Evolutionary conservation across 2,113 vertebrate genomes (phyloP).

Genomic region (Struthio camelus): DNA sequence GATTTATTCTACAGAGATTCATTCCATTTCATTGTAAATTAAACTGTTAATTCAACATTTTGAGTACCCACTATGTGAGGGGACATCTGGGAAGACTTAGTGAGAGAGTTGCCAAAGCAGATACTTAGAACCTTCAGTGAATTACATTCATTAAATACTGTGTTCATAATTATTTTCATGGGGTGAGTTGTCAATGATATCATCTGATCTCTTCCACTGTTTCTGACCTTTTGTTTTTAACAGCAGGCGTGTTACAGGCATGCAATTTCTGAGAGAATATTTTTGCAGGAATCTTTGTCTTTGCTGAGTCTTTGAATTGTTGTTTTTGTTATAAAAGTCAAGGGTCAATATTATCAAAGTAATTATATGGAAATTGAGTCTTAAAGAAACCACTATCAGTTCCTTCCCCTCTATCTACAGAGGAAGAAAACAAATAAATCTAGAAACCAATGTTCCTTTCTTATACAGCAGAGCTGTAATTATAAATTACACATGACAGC

Average conservation of each 20-base stretch:
- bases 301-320: neutral
- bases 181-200: conserved; percentile 14
- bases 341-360: neutral
- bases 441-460: neutral
- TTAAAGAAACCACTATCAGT: neutral
- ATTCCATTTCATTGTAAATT: conserved; percentile 73
- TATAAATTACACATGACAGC: conserved; percentile 12
- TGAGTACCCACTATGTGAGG: conserved; percentile 38
- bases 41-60: conserved; percentile 71
- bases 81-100: conserved; percentile 23
- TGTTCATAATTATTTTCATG: conserved; percentile 52
- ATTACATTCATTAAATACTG: conserved; percentile 39
- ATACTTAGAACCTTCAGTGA: neutral
- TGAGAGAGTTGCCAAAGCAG: conserved; percentile 32
- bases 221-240: conserved; percentile 46
- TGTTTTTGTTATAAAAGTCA: neutral
- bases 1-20: conserved; percentile 72
- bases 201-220: conserved; percentile 6
- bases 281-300: neutral
- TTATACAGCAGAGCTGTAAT: neutral
- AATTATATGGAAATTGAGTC: neutral
- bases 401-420: neutral
- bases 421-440: neutral
- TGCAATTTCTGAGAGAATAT: neutral
- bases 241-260: neutral